Base-by-base conservation (phyloP, 2,888 invertebrate species). In the Didymodactylos carnosus region DNA sequence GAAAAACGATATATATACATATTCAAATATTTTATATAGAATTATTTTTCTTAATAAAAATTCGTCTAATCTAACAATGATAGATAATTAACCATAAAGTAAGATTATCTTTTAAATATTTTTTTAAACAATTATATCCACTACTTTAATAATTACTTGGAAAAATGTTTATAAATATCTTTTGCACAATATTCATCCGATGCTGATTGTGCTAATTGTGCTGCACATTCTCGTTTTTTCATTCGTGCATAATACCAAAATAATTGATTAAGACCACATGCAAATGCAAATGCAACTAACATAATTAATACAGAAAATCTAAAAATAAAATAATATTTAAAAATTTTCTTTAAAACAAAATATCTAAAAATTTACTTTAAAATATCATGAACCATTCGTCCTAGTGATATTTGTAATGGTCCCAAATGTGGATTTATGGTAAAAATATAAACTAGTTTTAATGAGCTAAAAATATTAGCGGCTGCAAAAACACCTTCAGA, bases 391-490 rank as follows among this genome's bases (percentile, higher is more conserved):
- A 75, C 46, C 70, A 51, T 72, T 76, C 69, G 69, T 75, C 92
- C 93, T 62, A 93, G 86, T 0, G 92, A 92, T 79, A 94, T 91
- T 86, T 93, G 93, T 78, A 93, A 86, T 5, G 92, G 93, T 4
- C 93, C 93, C 79, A 94, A 84, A 82, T 93, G 91, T 4, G 93
- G 92, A 85, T 92, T 92, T 79, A 93, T 91, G 73, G 92, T 92
- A 84, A 93, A 93, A 79, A 93, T 86, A 82, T 93, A 92, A 35
- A 94, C 90, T 81, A 94, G 83, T 84, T 94, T 94, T 75, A 94
- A 84, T 6, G 92, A 92, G 82, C 91, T 91, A 87, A 83, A 92
- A 84, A 97, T 97, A 86, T 97, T 98, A 77, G 97, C 97, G 23
- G 95, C 94, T 23, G 97, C 95, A 85, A 97, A 97, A 73, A 97